These are phyloP conservation scores for Tachuris rubrigastra DNA, from an alignment of 2,113 vertebrate species.

Conservation along the genomic window DNA sequence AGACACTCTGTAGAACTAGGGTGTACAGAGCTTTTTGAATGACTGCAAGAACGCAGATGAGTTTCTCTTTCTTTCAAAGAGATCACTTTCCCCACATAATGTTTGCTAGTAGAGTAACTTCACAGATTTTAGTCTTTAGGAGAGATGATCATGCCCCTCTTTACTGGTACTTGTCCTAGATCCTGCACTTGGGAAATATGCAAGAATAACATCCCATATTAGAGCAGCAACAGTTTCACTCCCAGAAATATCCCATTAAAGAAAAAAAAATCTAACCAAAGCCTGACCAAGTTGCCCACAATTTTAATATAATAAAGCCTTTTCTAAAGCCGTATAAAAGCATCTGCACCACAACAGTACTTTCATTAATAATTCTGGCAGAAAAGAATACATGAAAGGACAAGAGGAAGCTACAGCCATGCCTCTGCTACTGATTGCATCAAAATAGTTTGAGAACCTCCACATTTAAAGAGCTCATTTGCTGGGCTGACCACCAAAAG, in stretches of 20 bases:
- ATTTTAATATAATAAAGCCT: not conserved
- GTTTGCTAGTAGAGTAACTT: not conserved
- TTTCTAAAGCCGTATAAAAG: not conserved
- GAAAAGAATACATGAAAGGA: not conserved
- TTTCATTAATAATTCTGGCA: not conserved
- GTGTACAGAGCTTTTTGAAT: not conserved
- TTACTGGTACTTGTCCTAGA: not conserved
- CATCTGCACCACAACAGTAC: not conserved
- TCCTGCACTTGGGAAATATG: not conserved
- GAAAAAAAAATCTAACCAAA: not conserved
- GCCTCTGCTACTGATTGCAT: not conserved
- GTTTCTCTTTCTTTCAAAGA: not conserved
- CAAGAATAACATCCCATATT: not conserved
- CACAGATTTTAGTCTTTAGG: not conserved
- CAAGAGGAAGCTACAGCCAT: not conserved
- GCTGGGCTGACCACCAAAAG: not conserved
- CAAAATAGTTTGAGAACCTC: not conserved
- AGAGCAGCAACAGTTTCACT: not conserved
- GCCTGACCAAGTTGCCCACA: not conserved
- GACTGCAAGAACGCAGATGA: not conserved
- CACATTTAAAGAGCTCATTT: not conserved
- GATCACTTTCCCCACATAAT: not conserved
- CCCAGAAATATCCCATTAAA: not conserved
- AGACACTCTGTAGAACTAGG: not conserved
- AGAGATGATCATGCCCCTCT: not conserved